Evolutionary conservation across 1,140 invertebrate species (phyloP).

Genomic region (Drosophila leontia): DNA sequence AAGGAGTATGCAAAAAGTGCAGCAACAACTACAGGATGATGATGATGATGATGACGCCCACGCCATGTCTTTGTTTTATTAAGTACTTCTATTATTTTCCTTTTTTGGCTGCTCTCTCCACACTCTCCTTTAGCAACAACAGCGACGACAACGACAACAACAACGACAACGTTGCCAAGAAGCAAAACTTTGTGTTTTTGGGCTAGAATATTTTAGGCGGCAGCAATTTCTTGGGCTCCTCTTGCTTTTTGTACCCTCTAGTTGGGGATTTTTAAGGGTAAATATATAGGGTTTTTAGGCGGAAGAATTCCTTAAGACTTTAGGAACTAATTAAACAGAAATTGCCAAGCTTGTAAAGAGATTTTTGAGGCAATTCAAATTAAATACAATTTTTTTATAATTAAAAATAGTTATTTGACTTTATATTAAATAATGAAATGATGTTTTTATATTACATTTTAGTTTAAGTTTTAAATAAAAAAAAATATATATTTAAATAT

Average conservation of each 20-base stretch:
- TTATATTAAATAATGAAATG: no score
- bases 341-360: neutral
- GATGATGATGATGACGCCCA: constrained; percentile 49
- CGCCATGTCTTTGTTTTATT: constrained; percentile 76
- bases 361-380: neutral
- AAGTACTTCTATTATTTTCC: constrained; percentile 71
- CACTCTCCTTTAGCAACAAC: constrained; percentile 5
- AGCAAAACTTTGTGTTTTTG: constrained; percentile 60
- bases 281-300: neutral
- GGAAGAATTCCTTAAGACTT: neutral
- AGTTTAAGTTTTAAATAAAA: no score
- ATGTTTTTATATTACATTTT: no score
- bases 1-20: constrained; percentile 55
- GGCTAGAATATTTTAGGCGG: constrained; percentile 63
- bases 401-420: no score
- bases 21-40: constrained; percentile 11
- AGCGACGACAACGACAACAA: constrained; percentile 19
- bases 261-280: neutral
- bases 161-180: constrained; percentile 51
- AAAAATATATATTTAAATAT: no score
- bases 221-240: constrained; percentile 32
- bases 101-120: constrained; percentile 16
- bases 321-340: neutral
- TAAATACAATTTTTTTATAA: no score
- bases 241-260: constrained; percentile 16